Percentiles rank a stretch among this genome's conserved stretches.
phyloP scores from a whole-genome alignment of 2,113 vertebrate genomes.

The Brienomyrus longianalis region DNA sequence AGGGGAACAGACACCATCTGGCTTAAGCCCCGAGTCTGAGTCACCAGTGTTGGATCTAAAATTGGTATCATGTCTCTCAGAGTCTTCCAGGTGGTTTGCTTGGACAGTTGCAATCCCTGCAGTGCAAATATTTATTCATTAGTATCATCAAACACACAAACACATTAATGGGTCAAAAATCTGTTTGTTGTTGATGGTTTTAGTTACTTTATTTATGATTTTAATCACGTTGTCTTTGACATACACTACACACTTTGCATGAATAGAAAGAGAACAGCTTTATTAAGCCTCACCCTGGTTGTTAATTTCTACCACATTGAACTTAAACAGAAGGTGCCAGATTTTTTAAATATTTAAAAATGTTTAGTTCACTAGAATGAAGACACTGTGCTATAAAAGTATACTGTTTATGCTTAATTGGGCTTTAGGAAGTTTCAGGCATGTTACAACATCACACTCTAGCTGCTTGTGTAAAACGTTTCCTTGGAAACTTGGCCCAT shows the following conservation, averaged over 20 bases:
- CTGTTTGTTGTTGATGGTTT: not conserved
- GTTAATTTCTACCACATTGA: not conserved
- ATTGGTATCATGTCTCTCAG: not conserved
- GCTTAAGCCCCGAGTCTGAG: not conserved
- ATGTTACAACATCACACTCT: not conserved
- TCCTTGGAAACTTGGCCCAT: not conserved
- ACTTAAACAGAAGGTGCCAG: not conserved
- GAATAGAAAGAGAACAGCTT: not conserved
- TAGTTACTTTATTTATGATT: not conserved
- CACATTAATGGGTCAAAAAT: not conserved
- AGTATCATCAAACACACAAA: not conserved
- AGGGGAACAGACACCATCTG: not conserved
- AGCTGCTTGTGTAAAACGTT: not conserved
- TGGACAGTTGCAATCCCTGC: not conserved
- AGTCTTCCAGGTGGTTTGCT: not conserved
- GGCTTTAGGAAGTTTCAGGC: not conserved
- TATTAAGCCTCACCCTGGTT: not conserved
- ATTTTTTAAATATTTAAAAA: constrained; percentile 10
- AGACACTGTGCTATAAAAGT: not conserved
- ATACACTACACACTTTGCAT: not conserved
- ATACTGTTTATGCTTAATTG: not conserved
- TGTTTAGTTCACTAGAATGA: not conserved
- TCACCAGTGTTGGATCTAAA: not conserved
- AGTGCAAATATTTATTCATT: not conserved
- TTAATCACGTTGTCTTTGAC: not conserved